Conservation (phyloP, 2,113 vertebrate genomes). For the Stigmatopora argus region DNA sequence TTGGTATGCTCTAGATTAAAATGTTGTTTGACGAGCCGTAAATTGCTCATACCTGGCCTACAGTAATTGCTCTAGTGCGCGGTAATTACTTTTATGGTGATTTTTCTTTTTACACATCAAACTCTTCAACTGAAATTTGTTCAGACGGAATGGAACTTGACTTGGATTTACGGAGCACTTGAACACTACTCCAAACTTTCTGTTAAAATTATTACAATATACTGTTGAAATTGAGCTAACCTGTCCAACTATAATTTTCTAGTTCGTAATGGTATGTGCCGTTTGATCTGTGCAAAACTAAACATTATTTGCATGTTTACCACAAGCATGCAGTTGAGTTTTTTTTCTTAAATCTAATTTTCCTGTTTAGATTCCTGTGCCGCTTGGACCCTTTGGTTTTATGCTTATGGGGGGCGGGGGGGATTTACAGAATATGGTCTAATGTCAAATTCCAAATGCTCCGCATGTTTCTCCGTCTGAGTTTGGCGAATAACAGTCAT, state of each 20-base stretch:
- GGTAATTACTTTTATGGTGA: not conserved
- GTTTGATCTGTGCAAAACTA: not conserved
- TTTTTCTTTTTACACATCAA: not conserved
- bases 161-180: not conserved
- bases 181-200: not conserved
- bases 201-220: not conserved
- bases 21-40: slow-evolving; percentile 6
- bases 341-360: not conserved
- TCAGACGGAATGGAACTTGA: not conserved
- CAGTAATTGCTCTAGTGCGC: not conserved
- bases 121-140: not conserved
- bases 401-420: slow-evolving; percentile 14
- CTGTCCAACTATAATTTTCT: not conserved
- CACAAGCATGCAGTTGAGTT: not conserved
- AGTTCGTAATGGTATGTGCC: not conserved
- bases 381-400: slow-evolving; percentile 4
- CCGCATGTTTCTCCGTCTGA: slow-evolving; percentile 40
- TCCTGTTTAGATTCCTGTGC: slow-evolving; percentile 8
- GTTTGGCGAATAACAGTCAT: slow-evolving; percentile 24
- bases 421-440: slow-evolving; percentile 17
- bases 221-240: not conserved
- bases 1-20: slow-evolving; percentile 1
- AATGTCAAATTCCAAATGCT: slow-evolving; percentile 30
- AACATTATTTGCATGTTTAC: not conserved
- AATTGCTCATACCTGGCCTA: not conserved